A percentile compares a stretch with the other conserved stretches of the same genome.
Conservation (phyloP, 2,888 invertebrate genomes). For the Hirtodrosophila confusa region DNA sequence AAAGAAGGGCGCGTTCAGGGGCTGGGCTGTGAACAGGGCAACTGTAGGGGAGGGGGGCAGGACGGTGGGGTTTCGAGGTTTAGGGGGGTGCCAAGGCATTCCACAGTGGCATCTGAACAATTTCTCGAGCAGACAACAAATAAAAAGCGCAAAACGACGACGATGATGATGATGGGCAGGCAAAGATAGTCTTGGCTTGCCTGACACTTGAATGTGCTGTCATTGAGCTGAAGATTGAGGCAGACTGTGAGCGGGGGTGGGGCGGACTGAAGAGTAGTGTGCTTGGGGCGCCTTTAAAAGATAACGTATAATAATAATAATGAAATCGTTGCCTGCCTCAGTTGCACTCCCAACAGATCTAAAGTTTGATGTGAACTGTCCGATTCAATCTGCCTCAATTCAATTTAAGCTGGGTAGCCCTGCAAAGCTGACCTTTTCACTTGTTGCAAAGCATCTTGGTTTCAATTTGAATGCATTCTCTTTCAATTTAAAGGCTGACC, state of each 20-base stretch:
- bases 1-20: conserved; percentile 61
- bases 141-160: conserved; percentile 54
- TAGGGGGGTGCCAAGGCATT: conserved; percentile 9
- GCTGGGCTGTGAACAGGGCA: conserved; percentile 34
- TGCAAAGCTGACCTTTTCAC: conserved; percentile 1
- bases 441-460: neutral
- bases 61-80: neutral
- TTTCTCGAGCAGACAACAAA: conserved; percentile 73
- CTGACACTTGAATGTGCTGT: conserved; percentile 66
- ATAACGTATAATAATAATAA: too few species aligned
- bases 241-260: neutral
- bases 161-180: conserved; percentile 36
- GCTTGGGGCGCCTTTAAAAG: too few species aligned
- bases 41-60: neutral
- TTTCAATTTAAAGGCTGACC: neutral
- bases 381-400: conserved; percentile 18
- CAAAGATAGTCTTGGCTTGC: conserved; percentile 28
- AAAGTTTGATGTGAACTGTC: conserved; percentile 1
- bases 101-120: conserved; percentile 69
- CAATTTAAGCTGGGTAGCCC: neutral
- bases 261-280: too few species aligned
- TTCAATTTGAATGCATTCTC: neutral
- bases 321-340: neutral
- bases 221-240: conserved; percentile 43
- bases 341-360: neutral